Evolutionary conservation across 1,140 invertebrate genomes (phyloP).

Genomic region (Odontomachus brunneus): DNA sequence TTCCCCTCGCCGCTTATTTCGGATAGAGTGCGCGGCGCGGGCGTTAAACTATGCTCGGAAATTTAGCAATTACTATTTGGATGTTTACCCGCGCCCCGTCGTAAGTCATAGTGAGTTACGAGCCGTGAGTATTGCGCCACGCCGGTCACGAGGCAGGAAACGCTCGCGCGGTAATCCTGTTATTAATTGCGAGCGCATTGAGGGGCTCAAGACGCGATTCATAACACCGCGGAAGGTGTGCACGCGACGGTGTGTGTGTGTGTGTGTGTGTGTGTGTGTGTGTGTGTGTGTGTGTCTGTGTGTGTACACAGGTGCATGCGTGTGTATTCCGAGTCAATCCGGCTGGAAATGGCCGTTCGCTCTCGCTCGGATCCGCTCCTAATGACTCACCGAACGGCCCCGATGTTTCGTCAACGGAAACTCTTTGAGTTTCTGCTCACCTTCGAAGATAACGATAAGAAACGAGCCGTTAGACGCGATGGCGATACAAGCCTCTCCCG

Average conservation of each 20-base stretch:
- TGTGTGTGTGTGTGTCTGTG: no score
- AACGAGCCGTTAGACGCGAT: no score
- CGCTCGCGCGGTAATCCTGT: conserved; percentile 48
- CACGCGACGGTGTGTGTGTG: neutral
- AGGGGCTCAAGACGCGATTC: conserved; percentile 14
- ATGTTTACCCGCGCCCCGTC: neutral
- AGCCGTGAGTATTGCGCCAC: conserved; percentile 32
- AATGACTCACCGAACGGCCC: no score
- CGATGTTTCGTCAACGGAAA: no score
- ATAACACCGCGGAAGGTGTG: neutral
- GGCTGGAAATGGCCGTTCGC: neutral
- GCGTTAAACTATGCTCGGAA: neutral
- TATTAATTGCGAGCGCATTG: conserved; percentile 61
- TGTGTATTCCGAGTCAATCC: neutral
- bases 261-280: no score
- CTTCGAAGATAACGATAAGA: no score
- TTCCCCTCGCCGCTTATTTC: no score
- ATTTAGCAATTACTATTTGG: conserved; percentile 47
- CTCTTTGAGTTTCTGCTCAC: no score
- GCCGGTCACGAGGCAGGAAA: conserved; percentile 22
- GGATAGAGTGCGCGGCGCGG: no score
- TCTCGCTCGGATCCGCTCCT: neutral
- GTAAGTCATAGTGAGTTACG: conserved; percentile 58
- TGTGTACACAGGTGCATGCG: neutral
- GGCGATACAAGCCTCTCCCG: no score